Conservation (phyloP, 2,888 invertebrate genomes). For the Phlogophora meticulosa region DNA sequence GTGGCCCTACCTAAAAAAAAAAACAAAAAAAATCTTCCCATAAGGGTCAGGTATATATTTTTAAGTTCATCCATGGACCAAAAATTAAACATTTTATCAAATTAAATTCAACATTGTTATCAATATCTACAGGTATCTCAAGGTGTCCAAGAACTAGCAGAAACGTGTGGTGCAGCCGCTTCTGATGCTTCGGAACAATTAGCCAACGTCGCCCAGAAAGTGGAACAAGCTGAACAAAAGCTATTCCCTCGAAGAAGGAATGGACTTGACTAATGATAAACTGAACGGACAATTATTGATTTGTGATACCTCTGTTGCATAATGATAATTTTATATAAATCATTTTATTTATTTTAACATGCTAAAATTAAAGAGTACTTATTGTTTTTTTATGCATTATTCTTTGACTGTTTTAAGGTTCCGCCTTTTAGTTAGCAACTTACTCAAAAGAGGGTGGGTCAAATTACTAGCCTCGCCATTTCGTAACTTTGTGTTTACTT, state of each 20-base stretch:
- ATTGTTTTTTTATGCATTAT: conserved; percentile 12
- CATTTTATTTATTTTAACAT: conserved; percentile 44
- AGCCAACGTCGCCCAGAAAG: conserved; percentile 82
- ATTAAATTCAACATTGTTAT: background rate
- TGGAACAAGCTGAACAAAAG: conserved; percentile 83
- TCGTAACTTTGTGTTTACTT: too few relatives aligned
- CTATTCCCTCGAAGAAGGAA: conserved; percentile 84
- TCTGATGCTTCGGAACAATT: conserved; percentile 82
- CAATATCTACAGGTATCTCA: conserved; percentile 77
- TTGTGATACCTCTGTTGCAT: conserved; percentile 45
- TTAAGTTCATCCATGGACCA: too few relatives aligned
- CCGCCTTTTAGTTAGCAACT: too few relatives aligned
- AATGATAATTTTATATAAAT: conserved; percentile 28
- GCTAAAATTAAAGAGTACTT: conserved; percentile 60
- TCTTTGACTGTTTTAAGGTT: too few relatives aligned
- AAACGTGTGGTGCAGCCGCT: conserved; percentile 86
- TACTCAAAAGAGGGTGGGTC: too few relatives aligned
- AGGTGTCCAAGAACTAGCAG: conserved; percentile 86
- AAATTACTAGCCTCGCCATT: too few relatives aligned
- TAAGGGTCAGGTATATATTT: too few relatives aligned
- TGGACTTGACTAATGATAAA: conserved; percentile 80
- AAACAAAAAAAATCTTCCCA: too few relatives aligned
- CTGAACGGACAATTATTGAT: conserved; percentile 13
- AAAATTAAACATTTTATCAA: too few relatives aligned
- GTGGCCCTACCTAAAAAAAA: too few relatives aligned